Percentiles rank a stretch among this genome's conserved stretches.
These are phyloP conservation scores for Drosophila mettleri DNA, from an alignment of 2,888 invertebrate species.

Conservation along the genomic window DNA sequence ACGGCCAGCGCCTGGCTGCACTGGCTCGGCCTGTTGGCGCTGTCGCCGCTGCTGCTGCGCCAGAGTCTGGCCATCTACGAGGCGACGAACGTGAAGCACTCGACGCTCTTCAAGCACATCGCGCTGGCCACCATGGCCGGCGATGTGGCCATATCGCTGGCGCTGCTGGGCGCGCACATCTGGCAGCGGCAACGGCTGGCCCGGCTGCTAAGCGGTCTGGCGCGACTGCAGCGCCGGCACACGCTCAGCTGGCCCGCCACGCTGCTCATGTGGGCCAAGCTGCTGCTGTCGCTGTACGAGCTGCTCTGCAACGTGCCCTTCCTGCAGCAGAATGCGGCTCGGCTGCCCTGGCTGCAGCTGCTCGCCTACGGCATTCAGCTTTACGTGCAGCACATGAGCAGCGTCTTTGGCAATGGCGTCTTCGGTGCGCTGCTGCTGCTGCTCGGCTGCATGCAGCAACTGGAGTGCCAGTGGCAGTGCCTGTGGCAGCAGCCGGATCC, in stretches of 20 bases:
- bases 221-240: slow-evolving; percentile 20
- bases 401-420: slow-evolving; percentile 71
- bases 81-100: slow-evolving; percentile 66
- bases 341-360: slow-evolving; percentile 58
- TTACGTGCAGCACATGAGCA: slow-evolving; percentile 73
- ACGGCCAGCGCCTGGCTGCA: slow-evolving; percentile 42
- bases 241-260: slow-evolving; percentile 44
- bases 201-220: slow-evolving; percentile 42
- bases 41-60: slow-evolving; percentile 59
- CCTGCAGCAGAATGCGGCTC: slow-evolving; percentile 51
- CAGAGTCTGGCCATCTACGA: slow-evolving; percentile 60
- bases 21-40: slow-evolving; percentile 42
- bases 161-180: slow-evolving; percentile 49
- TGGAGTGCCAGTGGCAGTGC: slow-evolving; percentile 59
- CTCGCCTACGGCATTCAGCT: slow-evolving; percentile 69
- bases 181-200: slow-evolving; percentile 52
- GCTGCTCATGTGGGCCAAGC: slow-evolving; percentile 68
- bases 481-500: neutral
- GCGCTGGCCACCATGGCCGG: slow-evolving; percentile 61
- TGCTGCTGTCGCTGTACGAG: slow-evolving; percentile 69
- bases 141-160: slow-evolving; percentile 62
- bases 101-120: slow-evolving; percentile 58
- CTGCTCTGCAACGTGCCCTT: slow-evolving; percentile 77
- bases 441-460: slow-evolving; percentile 57
- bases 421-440: slow-evolving; percentile 70